Percentiles rank a stretch among this genome's conserved stretches.
Evolutionary conservation across 2,113 vertebrate species (phyloP).

Genomic region (Eleginops maclovinus): DNA sequence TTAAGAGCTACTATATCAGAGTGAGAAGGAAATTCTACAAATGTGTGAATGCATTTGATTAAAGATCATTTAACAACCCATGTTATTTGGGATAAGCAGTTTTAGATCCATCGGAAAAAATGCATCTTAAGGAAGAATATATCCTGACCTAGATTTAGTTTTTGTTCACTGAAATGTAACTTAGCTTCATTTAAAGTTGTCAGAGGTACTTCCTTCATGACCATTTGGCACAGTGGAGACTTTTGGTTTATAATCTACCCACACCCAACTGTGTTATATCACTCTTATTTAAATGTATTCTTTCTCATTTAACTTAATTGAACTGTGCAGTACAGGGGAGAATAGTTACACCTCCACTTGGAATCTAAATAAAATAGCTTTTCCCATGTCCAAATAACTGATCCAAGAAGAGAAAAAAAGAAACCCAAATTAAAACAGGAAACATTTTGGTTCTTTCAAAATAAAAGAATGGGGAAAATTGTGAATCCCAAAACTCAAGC

Average conservation of each 20-base stretch:
- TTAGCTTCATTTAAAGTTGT: neutral
- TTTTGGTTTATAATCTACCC: neutral
- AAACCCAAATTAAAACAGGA: slow-evolving; percentile 19
- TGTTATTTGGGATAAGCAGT: slow-evolving; percentile 11
- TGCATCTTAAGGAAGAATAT: neutral
- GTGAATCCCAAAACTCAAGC: no score
- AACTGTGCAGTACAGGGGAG: neutral
- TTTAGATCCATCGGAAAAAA: neutral
- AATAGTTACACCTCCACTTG: slow-evolving; percentile 21
- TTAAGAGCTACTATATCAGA: slow-evolving; percentile 33
- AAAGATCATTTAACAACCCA: slow-evolving; percentile 27
- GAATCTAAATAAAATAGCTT: slow-evolving; percentile 35
- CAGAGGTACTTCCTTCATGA: neutral
- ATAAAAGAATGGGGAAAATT: neutral
- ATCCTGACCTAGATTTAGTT: neutral
- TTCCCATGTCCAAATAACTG: slow-evolving; percentile 7
- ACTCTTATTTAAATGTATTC: neutral
- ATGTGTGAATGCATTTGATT: slow-evolving; percentile 46
- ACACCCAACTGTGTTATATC: neutral
- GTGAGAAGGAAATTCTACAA: slow-evolving; percentile 56
- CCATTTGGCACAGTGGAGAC: neutral
- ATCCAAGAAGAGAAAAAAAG: slow-evolving; percentile 6
- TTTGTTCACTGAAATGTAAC: neutral
- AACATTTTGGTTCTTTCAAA: slow-evolving; percentile 11
- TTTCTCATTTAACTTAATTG: slow-evolving; percentile 12